phyloP scores from a whole-genome alignment of 1,140 invertebrate species.

The Oscheius sp. region DNA sequence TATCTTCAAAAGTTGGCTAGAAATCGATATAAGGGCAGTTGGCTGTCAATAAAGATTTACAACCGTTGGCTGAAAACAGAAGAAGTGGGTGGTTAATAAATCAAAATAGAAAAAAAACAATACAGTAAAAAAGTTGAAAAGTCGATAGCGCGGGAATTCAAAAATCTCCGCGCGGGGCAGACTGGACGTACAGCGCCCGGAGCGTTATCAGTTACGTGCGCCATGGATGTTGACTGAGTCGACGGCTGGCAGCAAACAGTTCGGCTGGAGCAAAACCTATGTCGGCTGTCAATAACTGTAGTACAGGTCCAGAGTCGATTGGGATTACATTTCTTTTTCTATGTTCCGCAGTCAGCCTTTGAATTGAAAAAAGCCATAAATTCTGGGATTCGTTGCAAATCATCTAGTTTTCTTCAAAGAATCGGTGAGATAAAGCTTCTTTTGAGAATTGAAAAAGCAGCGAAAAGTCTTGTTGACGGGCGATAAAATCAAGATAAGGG shows the following conservation, averaged over 20 bases:
- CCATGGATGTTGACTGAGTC: conserved; percentile 1
- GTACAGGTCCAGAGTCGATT: too few species aligned
- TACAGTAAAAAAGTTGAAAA: too few species aligned
- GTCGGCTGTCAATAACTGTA: too few species aligned
- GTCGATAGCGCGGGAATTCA: too few species aligned
- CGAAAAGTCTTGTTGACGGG: too few species aligned
- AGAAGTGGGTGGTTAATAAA: neutral
- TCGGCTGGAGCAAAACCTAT: neutral
- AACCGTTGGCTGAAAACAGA: neutral
- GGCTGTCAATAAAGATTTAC: neutral
- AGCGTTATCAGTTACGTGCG: conserved; percentile 3
- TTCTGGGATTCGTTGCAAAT: neutral
- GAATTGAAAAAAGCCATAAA: neutral
- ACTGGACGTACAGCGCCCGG: neutral
- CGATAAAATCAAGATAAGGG: too few species aligned
- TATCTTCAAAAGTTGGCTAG: neutral
- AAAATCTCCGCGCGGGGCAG: too few species aligned
- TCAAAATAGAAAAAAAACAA: too few species aligned
- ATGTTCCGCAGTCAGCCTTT: too few species aligned
- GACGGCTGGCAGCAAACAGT: neutral
- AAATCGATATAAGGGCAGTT: neutral
- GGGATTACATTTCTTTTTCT: too few species aligned
- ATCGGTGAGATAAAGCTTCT: too few species aligned
- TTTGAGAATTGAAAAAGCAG: too few species aligned
- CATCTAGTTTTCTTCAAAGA: neutral